phyloP scores from a whole-genome alignment of 1,140 invertebrate genomes.

The Schmidtea mediterranea region DNA sequence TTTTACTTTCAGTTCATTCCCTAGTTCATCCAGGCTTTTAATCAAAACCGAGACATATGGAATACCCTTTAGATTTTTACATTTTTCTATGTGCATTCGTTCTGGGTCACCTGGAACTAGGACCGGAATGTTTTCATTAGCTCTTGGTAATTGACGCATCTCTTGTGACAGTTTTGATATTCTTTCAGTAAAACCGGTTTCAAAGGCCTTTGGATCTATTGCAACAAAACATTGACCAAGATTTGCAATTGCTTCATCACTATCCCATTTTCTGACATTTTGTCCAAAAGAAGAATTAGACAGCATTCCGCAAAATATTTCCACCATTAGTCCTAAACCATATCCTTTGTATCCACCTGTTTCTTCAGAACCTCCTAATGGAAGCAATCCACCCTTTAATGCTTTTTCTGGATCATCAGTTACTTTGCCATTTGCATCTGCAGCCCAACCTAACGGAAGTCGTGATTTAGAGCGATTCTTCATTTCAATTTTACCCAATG shows the following conservation, averaged over 20 bases:
- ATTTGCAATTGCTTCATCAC: conserved; percentile 37
- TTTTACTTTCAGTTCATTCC: not conserved
- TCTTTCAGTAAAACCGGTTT: conserved; percentile 45
- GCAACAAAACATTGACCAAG: conserved; percentile 70
- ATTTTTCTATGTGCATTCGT: not conserved
- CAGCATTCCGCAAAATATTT: conserved; percentile 33
- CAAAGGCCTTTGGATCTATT: conserved; percentile 53
- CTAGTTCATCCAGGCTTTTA: not conserved
- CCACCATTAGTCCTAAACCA: conserved; percentile 56
- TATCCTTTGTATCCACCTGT: conserved; percentile 58
- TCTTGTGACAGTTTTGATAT: conserved; percentile 34
- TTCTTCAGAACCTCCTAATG: conserved; percentile 32
- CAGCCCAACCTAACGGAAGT: conserved; percentile 55
- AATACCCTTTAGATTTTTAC: not conserved
- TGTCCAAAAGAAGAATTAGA: conserved; percentile 26
- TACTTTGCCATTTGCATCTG: conserved; percentile 37
- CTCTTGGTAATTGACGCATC: conserved; percentile 9
- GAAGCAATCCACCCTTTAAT: conserved; percentile 42
- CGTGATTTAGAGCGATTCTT: conserved; percentile 39
- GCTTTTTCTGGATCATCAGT: conserved; percentile 40
- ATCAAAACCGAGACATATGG: not conserved
- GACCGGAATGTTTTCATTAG: conserved; percentile 1
- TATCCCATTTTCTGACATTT: conserved; percentile 46
- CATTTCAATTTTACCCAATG: conserved; percentile 55
- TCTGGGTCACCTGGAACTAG: not conserved